A percentile compares a stretch with the other conserved stretches of the same genome.
phyloP scores from a whole-genome alignment of 1,140 invertebrate genomes.

The Monomorium pharaonis region DNA sequence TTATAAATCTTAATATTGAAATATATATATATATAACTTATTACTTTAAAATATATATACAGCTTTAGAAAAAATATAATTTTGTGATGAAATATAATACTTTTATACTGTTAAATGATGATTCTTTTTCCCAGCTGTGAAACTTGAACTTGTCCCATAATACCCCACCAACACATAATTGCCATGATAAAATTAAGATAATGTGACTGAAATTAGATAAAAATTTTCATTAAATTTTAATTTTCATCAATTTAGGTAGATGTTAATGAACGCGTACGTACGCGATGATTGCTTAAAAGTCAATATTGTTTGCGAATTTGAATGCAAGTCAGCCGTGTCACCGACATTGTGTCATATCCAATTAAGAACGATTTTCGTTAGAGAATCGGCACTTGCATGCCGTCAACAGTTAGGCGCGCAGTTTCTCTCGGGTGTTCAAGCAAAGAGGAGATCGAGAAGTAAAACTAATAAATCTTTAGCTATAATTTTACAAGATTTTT shows the following conservation, averaged over 20 bases:
- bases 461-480: background rate
- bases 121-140: background rate
- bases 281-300: constrained; percentile 50
- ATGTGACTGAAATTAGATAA: no score
- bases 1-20: constrained; percentile 32
- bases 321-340: constrained; percentile 63
- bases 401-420: constrained; percentile 17
- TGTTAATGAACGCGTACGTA: constrained; percentile 32
- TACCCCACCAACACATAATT: no score
- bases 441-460: background rate
- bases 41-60: no score
- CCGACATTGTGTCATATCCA: constrained; percentile 41
- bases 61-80: constrained; percentile 45
- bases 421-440: constrained; percentile 23
- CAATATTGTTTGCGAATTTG: constrained; percentile 66
- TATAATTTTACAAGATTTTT: background rate
- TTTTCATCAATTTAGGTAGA: constrained; percentile 24
- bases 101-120: background rate
- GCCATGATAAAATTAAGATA: no score
- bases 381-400: background rate
- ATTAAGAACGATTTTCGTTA: constrained; percentile 64
- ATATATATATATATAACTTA: no score
- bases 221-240: no score
- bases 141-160: background rate
- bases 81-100: background rate